Base-by-base conservation (phyloP, 2,888 invertebrate genomes). In the Tholera decimalis region DNA sequence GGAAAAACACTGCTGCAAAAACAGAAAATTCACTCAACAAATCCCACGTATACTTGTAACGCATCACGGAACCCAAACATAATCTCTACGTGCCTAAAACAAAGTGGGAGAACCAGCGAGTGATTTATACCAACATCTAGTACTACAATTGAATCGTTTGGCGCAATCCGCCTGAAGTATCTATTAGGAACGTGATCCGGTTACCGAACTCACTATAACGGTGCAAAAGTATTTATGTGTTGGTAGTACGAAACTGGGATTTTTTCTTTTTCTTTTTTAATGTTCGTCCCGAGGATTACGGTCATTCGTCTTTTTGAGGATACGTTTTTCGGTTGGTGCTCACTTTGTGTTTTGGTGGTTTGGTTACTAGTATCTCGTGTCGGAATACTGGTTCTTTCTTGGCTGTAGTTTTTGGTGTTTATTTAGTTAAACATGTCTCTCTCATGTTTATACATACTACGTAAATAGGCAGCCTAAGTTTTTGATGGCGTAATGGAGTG, bases 81-180 rank as follows among this genome's bases (percentile, higher is more conserved):
- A 86, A 85, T 85, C 79, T 79, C 82, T 86, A 86, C 86, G 86
- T 86, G 86, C 79, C 85, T 82, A 65, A 82, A 83, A 81, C 82
- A 82, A 84, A 81, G 61, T 77, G 72, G 65, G 11, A 22, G 43
- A 63, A 74, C 65, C 73, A 64, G 70, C 57, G 64, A 88, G 87
- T 92, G 91, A 92, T 92, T 91, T 91, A 92, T 90, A 87, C 77
- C 75, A 83, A 83, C 89, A 90, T 91, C 90, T 88, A 84, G 82
- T 84, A 76, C 73, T 81, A 86, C 90, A 91, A 91, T 91, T 90
- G 91, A 91, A 92, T 89, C 90, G 89, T 84, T 88, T 83, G 76
- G 80, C 82, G 83, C 88, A 86, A 89, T 89, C 86, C 89, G 82
- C 77, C 83, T 82, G 87, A 90, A 91, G 91, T 90, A 90, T 89